Evolutionary conservation across 2,113 vertebrate species (phyloP), one percentile per base, ranked within the genome.

Genomic region (Gorsachius goisagi): DNA sequence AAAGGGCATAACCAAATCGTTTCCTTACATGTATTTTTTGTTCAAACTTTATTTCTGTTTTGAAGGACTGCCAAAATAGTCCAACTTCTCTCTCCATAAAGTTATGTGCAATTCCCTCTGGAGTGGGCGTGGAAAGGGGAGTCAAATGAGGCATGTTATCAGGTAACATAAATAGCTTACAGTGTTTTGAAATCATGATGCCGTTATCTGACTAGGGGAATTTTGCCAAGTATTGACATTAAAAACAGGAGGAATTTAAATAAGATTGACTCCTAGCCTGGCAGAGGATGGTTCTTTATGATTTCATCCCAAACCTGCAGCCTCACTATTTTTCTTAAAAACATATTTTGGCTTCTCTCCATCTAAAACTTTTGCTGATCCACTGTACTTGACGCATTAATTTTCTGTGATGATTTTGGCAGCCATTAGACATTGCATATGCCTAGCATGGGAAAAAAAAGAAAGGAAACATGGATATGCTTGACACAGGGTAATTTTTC

Each of bases 281-380:
- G 69, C 79, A 84, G 62, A 68, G 35, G 62, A 91, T 85, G 26
- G 12, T 59, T 93, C 59, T 95, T 96, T 84, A 88, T 81, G 35
- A 86, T 90, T 93, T 94, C 63, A 93, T 55, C 53, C 66, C 62
- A 93, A 96, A 90, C 16, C 28, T 95, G 50, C 35, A 85, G n/a
- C 6, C 39, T 11, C 14, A 28, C 16, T 92, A 72, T 93, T 97
- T 97, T 80, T 75, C 86, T 92, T 91, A 59, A 84, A 95, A 94
- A 83, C 49, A 52, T 71, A 55, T 81, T 94, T 96, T 97, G 95
- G 87, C 88, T 94, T 94, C 16, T 83, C 39, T 88, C 95, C 95
- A 95, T 80, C 39, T 89, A 94, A 96, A 96, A 93, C 83, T 20
- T 96, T 83, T 75, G 4, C 56, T 88, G 63, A 83, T 94, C 84